Conservation (phyloP, 2,113 vertebrate species). For the Redunca redunca region DNA sequence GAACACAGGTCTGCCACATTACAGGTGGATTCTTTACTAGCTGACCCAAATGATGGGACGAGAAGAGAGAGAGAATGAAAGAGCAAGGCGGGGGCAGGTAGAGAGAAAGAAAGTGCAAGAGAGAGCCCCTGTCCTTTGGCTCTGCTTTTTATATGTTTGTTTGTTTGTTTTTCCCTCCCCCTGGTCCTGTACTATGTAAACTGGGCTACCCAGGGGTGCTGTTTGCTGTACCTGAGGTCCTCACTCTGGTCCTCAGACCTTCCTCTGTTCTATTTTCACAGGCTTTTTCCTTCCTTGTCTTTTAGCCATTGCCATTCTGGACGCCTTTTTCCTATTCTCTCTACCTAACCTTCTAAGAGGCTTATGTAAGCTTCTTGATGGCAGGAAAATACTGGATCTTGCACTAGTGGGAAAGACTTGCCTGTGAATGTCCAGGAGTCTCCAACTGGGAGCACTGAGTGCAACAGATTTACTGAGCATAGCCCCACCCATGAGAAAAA, state of each 20-base stretch:
- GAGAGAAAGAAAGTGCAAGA: background rate
- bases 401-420: background rate
- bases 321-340: background rate
- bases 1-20: background rate
- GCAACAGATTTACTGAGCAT: background rate
- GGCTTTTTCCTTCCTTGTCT: background rate
- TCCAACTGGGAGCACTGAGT: background rate
- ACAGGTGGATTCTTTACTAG: background rate
- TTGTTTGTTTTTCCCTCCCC: background rate
- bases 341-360: background rate
- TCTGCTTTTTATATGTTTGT: background rate
- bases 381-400: background rate
- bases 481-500: background rate
- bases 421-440: background rate
- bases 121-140: background rate
- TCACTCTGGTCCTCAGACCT: background rate
- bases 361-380: background rate
- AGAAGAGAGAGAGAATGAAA: background rate
- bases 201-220: background rate
- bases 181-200: background rate
- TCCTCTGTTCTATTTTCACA: background rate
- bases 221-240: background rate
- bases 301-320: background rate
- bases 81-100: fast-evolving
- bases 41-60: background rate